Evolutionary conservation across 2,888 invertebrate genomes (phyloP), one percentile per base, ranked within the genome.

Genomic region (Parnassius mnemosyne): DNA sequence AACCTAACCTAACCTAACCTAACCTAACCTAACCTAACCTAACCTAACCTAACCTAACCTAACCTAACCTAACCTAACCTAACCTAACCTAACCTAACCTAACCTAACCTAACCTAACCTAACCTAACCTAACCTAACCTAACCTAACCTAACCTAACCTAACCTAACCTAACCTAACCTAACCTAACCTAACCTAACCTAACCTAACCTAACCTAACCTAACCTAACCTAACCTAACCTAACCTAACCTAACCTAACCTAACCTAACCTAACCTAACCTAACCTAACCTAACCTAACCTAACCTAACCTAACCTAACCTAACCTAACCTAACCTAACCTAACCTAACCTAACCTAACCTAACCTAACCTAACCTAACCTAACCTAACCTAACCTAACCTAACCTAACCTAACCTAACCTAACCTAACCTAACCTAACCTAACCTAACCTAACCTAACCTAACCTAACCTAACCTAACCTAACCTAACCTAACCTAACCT

Each of bases 341-440:
- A 51, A 51, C 51, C 57, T 62, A 57, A 61, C 61, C 61, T 61
- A 61, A 61, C 61, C 61, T 61, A 61, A 61, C 61, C 61, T 61
- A 61, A 61, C 61, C 61, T 61, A 61, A 61, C 61, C 61, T 61
- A 61, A 61, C 60, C 60, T 61, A 63, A 60, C 63, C 63, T 63
- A 63, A 60, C 63, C 44, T 44, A 44, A 44, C 44, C 44, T 44
- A 44, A 44, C 44, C 44, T 44, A 44, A 44, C 44, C 44, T 44
- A 44, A 44, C 44, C 44, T 44, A 44, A 44, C 44, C 44, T 44
- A 44, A 44, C 44, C 44, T 44, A 44, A 44, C 44, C 44, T 44
- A 44, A 44, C 44, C 44, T 44, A 44, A 44, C 44, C 44, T 44
- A 44, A 44, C 44, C 44, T 44, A 44, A 44, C 44, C 44, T 44